Conservation (phyloP, 2,797 vertebrate species). For the Enoplosus armatus region DNA sequence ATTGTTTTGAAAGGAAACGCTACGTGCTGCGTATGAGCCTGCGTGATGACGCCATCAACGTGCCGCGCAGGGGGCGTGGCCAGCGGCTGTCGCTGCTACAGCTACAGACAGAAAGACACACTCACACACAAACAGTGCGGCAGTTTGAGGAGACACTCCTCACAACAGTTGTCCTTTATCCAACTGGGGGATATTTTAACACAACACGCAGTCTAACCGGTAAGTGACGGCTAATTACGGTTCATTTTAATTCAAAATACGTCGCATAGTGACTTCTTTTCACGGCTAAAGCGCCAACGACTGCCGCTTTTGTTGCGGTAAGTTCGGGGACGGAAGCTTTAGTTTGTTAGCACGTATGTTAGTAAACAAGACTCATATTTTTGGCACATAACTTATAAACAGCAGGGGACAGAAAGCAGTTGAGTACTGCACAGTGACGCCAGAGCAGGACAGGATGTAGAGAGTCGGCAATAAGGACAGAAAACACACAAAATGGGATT, state of each 20-base stretch:
- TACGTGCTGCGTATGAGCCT: not conserved
- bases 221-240: not conserved
- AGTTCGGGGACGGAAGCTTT: conserved; percentile 46
- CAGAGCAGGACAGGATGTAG: not conserved
- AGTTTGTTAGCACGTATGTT: not conserved
- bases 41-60: conserved; percentile 41
- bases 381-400: not conserved
- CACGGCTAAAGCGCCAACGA: not conserved
- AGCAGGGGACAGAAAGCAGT: fast-evolving
- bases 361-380: not conserved
- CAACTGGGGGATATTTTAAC: not conserved
- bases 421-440: not conserved
- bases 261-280: not conserved
- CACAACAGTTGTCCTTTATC: not conserved
- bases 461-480: not conserved
- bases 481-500: not conserved
- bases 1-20: not conserved
- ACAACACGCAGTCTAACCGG: not conserved
- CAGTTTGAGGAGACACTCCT: not conserved
- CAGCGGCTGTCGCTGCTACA: not conserved
- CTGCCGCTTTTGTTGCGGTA: conserved; percentile 14
- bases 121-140: conserved; percentile 28
- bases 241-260: not conserved
- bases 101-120: not conserved
- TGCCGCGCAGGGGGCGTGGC: conserved; percentile 45